Conservation (phyloP, 2,797 vertebrate genomes). For the Clarias pachynema region DNA sequence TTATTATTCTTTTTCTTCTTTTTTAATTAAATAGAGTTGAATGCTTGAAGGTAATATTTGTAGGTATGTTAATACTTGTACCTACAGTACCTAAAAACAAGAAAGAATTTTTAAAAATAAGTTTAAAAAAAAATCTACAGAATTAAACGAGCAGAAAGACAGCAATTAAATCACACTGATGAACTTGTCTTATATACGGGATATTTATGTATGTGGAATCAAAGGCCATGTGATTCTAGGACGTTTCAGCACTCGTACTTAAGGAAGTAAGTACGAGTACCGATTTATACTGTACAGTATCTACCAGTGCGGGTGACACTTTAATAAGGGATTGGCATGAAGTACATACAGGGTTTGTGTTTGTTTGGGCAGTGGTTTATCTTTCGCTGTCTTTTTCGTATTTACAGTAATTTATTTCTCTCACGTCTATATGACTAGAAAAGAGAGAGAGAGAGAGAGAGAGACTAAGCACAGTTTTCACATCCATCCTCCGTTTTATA, state of each 20-base stretch:
- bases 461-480: slow-evolving; percentile 77
- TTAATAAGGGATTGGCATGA: background rate
- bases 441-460: slow-evolving; percentile 44
- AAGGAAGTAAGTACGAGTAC: background rate
- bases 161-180: background rate
- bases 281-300: background rate
- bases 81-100: background rate
- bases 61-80: background rate
- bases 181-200: background rate
- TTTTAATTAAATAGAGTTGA: background rate
- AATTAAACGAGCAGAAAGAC: background rate
- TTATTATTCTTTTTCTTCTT: background rate
- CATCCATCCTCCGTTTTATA: slow-evolving; percentile 59
- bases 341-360: slow-evolving; percentile 12
- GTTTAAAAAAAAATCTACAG: background rate
- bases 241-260: background rate
- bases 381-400: background rate
- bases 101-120: background rate
- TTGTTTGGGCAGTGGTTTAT: background rate
- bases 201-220: background rate
- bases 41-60: slow-evolving; percentile 1
- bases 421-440: background rate
- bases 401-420: background rate
- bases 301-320: background rate
- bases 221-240: background rate